Percentiles rank a stretch among this genome's conserved stretches.
These are phyloP conservation scores for Microctenopoma steveboyesi DNA, from an alignment of 2,797 vertebrate species.

Conservation along the genomic window DNA sequence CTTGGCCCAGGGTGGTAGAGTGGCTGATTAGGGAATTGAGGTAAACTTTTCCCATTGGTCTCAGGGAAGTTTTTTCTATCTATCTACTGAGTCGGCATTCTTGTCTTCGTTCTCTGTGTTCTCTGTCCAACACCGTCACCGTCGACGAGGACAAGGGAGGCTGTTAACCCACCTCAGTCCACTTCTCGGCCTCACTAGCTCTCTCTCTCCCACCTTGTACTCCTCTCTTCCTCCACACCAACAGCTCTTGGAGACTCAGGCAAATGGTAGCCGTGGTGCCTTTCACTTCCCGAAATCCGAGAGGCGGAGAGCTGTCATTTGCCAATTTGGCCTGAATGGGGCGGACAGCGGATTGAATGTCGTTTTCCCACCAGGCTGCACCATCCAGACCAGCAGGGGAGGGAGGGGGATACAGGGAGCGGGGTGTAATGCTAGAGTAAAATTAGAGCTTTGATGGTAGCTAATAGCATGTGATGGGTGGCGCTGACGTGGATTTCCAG, in stretches of 20 bases:
- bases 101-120: slow-evolving; percentile 64
- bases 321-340: slow-evolving; percentile 89
- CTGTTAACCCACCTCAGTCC: slow-evolving; percentile 73
- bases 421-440: slow-evolving; percentile 89
- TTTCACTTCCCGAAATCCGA: slow-evolving; percentile 85
- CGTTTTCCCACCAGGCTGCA: slow-evolving; percentile 91
- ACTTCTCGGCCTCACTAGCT: slow-evolving; percentile 51
- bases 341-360: slow-evolving; percentile 89
- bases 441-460: slow-evolving; percentile 90
- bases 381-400: slow-evolving; percentile 85
- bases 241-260: slow-evolving; percentile 52
- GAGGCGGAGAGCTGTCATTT: slow-evolving; percentile 91
- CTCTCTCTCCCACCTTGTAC: slow-evolving; percentile 25
- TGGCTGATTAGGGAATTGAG: slow-evolving; percentile 61
- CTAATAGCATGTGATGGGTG: slow-evolving; percentile 88
- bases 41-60: slow-evolving; percentile 69
- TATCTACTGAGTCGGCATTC: slow-evolving; percentile 74
- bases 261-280: slow-evolving; percentile 65
- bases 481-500: slow-evolving; percentile 84
- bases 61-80: slow-evolving; percentile 73
- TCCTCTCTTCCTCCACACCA: slow-evolving; percentile 38
- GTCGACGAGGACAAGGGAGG: slow-evolving; percentile 65
- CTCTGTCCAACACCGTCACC: slow-evolving; percentile 61
- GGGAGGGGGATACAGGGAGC: slow-evolving; percentile 75
- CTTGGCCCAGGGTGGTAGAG: slow-evolving; percentile 46